These are phyloP conservation scores for Oxyura jamaicensis DNA, from an alignment of 2,113 vertebrate species.

Conservation along the genomic window DNA sequence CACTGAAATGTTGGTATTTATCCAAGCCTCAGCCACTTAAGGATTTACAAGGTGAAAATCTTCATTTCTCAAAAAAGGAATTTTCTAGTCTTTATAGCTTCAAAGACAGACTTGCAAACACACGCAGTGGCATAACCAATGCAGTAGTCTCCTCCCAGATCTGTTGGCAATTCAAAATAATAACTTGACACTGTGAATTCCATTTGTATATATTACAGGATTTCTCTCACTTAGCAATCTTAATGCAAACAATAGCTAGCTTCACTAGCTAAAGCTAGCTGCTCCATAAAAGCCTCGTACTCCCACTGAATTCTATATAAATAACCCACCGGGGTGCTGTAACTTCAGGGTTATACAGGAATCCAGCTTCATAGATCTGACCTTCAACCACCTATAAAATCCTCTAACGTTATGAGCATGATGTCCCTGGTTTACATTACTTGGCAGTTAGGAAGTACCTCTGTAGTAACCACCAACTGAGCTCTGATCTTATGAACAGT, in stretches of 20 bases:
- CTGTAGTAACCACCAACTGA: not conserved
- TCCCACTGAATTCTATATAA: not conserved
- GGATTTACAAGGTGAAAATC: not conserved
- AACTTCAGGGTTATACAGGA: not conserved
- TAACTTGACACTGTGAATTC: not conserved
- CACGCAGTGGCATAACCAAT: not conserved
- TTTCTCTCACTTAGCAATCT: not conserved
- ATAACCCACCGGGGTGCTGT: not conserved
- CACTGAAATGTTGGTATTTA: not conserved
- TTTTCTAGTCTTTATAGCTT: not conserved
- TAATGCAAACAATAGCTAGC: not conserved
- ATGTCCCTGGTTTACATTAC: not conserved
- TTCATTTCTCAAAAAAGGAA: not conserved
- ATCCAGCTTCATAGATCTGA: not conserved
- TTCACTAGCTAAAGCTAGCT: not conserved
- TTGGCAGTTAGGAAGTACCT: not conserved
- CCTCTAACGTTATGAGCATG: not conserved
- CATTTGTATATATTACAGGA: not conserved
- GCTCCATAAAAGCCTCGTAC: not conserved
- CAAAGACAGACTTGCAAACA: not conserved
- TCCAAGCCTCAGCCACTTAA: not conserved
- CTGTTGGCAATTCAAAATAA: not conserved
- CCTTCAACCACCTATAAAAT: not conserved
- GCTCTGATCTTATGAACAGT: not conserved
- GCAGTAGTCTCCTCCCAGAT: rapidly evolving